Percentiles rank a stretch among this genome's conserved stretches.
Evolutionary conservation across 2,888 invertebrate genomes (phyloP).

Genomic region (Cetonia aurata): DNA sequence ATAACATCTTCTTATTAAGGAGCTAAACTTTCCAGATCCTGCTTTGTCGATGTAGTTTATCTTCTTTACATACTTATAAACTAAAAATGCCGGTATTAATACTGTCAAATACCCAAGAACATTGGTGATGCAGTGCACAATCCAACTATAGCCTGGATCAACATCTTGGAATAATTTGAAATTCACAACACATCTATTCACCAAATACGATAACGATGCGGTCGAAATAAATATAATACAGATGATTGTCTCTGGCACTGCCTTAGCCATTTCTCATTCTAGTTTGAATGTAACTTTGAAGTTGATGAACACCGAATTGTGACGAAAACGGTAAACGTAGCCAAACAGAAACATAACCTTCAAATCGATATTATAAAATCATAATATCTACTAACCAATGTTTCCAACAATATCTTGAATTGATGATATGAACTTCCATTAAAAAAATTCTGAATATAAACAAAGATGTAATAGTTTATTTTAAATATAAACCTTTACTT

Average conservation of each 20-base stretch:
- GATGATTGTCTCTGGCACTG: slow-evolving; percentile 30
- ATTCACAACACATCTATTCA: slow-evolving; percentile 60
- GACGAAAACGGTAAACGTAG: no score
- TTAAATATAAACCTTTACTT: no score
- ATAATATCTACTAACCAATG: no score
- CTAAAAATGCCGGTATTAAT: slow-evolving; percentile 85
- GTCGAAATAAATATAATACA: slow-evolving; percentile 64
- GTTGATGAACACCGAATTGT: no score
- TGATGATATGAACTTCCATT: no score
- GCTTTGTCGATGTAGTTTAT: slow-evolving; percentile 85
- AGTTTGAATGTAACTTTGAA: neutral
- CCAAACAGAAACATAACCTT: no score
- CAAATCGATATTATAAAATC: no score
- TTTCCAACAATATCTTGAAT: no score
- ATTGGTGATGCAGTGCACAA: slow-evolving; percentile 83
- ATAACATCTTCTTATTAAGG: slow-evolving; percentile 69
- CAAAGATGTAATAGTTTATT: no score
- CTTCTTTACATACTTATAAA: slow-evolving; percentile 84
- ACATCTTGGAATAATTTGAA: slow-evolving; percentile 65
- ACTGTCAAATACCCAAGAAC: slow-evolving; percentile 90
- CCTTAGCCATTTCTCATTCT: slow-evolving; percentile 44
- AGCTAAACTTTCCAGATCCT: slow-evolving; percentile 67
- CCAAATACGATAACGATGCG: slow-evolving; percentile 65
- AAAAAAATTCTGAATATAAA: no score
- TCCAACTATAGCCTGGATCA: slow-evolving; percentile 76